phyloP scores from a whole-genome alignment of 2,113 vertebrate species.

The Siphamia tubifer region DNA sequence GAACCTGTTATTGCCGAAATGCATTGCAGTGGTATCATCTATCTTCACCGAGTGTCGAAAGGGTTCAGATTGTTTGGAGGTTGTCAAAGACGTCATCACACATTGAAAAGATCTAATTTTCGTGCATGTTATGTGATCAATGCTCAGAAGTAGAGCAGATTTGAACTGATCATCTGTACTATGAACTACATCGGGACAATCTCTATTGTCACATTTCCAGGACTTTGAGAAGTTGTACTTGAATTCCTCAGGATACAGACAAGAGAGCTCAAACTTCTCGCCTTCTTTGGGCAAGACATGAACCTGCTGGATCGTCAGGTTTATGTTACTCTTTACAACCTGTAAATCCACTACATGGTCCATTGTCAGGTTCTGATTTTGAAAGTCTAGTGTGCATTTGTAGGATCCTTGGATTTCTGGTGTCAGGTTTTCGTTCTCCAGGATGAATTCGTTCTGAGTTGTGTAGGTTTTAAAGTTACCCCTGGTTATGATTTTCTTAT shows the following conservation, averaged over 20 bases:
- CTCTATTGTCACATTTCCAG: neutral
- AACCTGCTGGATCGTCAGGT: neutral
- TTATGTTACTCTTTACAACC: neutral
- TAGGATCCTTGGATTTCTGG: neutral
- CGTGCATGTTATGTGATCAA: neutral
- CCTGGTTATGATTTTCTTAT: too few species aligned
- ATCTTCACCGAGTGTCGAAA: too few species aligned
- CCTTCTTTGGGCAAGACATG: neutral
- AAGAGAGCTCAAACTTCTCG: neutral
- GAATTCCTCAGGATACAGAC: neutral
- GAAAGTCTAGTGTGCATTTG: too few species aligned
- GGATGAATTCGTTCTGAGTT: too few species aligned
- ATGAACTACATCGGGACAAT: neutral
- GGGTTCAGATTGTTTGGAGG: too few species aligned
- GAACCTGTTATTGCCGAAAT: too few species aligned
- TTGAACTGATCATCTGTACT: neutral
- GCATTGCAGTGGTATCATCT: too few species aligned
- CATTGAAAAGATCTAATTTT: neutral
- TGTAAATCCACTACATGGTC: neutral
- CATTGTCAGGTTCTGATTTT: too few species aligned
- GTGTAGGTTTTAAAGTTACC: too few species aligned
- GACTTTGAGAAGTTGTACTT: neutral
- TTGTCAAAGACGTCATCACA: neutral
- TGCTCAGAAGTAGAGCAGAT: neutral
- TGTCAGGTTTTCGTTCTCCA: neutral